Base-by-base conservation (phyloP, 2,888 invertebrate genomes). In the Colostygia pectinataria region DNA sequence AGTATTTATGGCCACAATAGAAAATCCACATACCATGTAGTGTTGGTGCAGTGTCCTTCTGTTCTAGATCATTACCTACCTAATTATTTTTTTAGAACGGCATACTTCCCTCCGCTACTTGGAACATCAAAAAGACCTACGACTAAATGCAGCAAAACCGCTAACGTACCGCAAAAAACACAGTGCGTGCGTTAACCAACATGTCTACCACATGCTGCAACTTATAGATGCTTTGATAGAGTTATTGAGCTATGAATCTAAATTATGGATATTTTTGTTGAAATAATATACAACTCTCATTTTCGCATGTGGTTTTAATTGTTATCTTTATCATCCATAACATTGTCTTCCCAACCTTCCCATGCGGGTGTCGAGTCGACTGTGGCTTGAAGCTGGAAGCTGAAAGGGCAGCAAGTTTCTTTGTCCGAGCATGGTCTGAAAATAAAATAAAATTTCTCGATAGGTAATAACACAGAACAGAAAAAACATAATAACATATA, bases 301-400 rank as follows among this genome's bases (percentile, higher is more conserved):
- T 49, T 44, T 52, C 5, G 41, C 41, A 34, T 40, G 33, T 52
- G 2, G 0, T 20, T 49, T 49, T 55, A 46, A 52, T 49, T 53
- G 24, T 59, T 62, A n/a, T 65, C 59, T n/a, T 55, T 57, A 12
- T 59, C 53, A 3, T 57, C 47, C 4, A 4, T 9, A 46, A 42
- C 15, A 56, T 40, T 7, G 5, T 14, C 8, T 2, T 14, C 37
- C 4, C 18, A 2, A 9, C 41, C 40, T 4, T 42, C 27, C 41
- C 36, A 32, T 1, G 31, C 9, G 1, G 47, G 31, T n/a, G 0
- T 36, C 2, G 13, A 2, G 6, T 31, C 29, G 8, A n/a, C 3
- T 36, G 20, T 36, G n/a, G 9, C 8, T 20, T 6, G 23, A 50
- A 10, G 55, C 57, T 53, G 38, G 37, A n/a, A 49, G n/a, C 24